phyloP scores from a whole-genome alignment of 2,888 invertebrate species.

The Coelinius sp. region DNA sequence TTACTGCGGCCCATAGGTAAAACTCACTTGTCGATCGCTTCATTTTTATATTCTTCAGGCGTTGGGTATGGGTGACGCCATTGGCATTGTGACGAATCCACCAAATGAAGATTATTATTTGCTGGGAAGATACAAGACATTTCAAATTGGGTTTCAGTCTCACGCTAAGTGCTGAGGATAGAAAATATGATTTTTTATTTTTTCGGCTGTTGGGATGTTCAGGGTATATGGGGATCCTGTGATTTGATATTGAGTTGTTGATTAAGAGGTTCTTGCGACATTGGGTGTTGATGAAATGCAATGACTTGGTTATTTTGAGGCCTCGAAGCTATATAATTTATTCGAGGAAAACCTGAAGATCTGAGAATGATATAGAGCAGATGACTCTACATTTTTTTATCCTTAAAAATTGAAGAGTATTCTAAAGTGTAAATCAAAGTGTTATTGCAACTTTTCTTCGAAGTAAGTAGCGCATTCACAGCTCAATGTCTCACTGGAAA shows the following conservation, averaged over 20 bases:
- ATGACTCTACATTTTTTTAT: neutral
- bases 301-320: neutral
- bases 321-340: neutral
- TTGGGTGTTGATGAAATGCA: neutral
- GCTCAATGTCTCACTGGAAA: neutral
- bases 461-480: neutral
- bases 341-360: neutral
- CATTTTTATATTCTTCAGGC: conserved; percentile 66
- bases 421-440: neutral
- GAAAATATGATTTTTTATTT: no score
- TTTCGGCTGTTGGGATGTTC: neutral
- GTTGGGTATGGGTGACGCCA: conserved; percentile 41
- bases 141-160: neutral
- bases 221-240: neutral
- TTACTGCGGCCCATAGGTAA: conserved; percentile 64
- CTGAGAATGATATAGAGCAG: neutral
- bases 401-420: neutral
- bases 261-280: neutral
- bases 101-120: neutral
- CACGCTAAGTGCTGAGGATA: no score
- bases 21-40: conserved; percentile 53
- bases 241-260: neutral
- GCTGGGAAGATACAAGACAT: neutral
- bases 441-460: neutral
- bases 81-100: neutral